Conservation (phyloP, 2,888 invertebrate species). For the Onchidella celtica region DNA sequence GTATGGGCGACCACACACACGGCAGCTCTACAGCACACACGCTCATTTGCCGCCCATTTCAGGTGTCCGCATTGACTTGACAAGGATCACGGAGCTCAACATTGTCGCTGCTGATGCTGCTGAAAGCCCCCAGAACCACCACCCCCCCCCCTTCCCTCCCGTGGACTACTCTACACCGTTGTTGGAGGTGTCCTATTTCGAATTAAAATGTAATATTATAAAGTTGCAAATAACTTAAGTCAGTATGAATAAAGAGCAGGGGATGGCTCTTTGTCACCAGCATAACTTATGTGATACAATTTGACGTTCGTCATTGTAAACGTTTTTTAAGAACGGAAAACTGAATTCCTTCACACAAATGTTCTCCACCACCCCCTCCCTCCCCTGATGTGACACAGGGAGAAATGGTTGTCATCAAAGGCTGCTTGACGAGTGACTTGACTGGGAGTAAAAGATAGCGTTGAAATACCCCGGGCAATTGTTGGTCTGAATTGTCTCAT, state of each 20-base stretch:
- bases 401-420: not conserved
- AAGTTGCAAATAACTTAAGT: not conserved
- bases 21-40: too few species aligned
- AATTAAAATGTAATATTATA: not conserved
- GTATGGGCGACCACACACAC: too few species aligned
- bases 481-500: too few species aligned
- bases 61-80: too few species aligned
- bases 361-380: not conserved
- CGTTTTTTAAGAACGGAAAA: not conserved
- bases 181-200: not conserved
- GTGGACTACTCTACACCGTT: not conserved
- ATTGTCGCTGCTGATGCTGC: too few species aligned
- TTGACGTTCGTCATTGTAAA: not conserved
- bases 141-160: not conserved
- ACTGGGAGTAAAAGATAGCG: not conserved
- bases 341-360: not conserved
- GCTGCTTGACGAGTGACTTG: not conserved
- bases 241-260: not conserved
- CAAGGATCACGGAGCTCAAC: too few species aligned
- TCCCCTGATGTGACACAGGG: not conserved
- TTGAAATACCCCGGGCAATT: not conserved
- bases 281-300: not conserved
- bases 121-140: not conserved
- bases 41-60: too few species aligned
- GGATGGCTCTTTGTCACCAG: not conserved